Conservation (phyloP, 2,888 invertebrate genomes). For the Eristalis intricaria region DNA sequence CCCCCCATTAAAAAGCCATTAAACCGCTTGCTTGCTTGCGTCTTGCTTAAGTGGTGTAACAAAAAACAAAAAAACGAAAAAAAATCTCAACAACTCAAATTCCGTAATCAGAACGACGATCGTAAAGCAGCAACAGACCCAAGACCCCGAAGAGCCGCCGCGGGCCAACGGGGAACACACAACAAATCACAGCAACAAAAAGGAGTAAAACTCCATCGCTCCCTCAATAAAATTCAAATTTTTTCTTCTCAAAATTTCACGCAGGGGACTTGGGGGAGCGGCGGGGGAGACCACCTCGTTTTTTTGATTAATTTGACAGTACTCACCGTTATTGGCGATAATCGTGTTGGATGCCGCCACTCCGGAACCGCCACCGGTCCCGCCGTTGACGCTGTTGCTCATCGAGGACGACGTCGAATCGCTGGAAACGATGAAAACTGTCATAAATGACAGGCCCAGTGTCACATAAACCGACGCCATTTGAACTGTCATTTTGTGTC, state of each 20-base stretch:
- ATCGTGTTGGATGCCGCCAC: slow-evolving; percentile 64
- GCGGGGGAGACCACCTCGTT: neutral
- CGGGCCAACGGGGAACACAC: neutral
- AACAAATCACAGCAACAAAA: neutral
- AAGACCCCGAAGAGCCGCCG: neutral
- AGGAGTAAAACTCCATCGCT: slow-evolving; percentile 7
- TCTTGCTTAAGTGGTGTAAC: neutral
- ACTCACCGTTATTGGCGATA: slow-evolving; percentile 78
- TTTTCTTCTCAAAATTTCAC: slow-evolving; percentile 13
- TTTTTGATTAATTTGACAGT: neutral
- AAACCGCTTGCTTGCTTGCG: slow-evolving; percentile 20
- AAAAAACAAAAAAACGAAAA: neutral
- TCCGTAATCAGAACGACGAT: slow-evolving; percentile 52
- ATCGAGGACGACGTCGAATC: slow-evolving; percentile 64
- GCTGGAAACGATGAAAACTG: slow-evolving; percentile 58
- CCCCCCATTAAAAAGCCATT: slow-evolving; percentile 52
- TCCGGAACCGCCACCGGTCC: slow-evolving; percentile 47
- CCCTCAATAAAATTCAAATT: slow-evolving; percentile 43
- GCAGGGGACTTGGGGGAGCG: neutral
- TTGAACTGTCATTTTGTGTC: slow-evolving; percentile 30
- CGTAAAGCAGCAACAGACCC: slow-evolving; percentile 38
- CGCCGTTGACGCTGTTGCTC: slow-evolving; percentile 67
- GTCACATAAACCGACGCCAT: slow-evolving; percentile 57
- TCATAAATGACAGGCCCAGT: slow-evolving; percentile 54
- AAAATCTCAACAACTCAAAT: slow-evolving; percentile 17